Evolutionary conservation across 2,797 vertebrate species (phyloP), one percentile per base, ranked within the genome.

Genomic region (Lepilemur septentrionalis): DNA sequence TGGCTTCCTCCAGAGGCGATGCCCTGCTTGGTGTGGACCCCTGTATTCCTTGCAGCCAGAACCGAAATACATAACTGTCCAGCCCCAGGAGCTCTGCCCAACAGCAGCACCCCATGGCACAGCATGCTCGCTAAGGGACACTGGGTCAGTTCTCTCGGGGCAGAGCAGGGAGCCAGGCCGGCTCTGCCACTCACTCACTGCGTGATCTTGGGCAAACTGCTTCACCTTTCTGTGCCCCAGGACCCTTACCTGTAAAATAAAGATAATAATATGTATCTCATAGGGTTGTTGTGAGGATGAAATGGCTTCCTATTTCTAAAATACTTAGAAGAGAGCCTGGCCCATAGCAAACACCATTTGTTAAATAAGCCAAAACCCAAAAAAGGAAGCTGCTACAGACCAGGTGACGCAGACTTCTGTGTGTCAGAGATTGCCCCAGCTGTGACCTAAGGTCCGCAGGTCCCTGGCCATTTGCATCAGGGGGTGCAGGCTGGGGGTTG

Each of bases 241-340:
- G 69, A 82, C 22, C 30, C 11, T 86, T 48, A 46, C 83, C 38
- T 95, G 17, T 59, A 85, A 97, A 94, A 96, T 76, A 41, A 91
- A 46, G 38, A 50, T 23, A 89, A 78, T 23, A 89, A 18, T 48
- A 73, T 55, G 73, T 78, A 18, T 61, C 72, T 65, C 28, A 41
- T 6, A 78, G 46, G 50, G n/a, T 63, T 81, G 3, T 85, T 69
- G 14, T 30, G 25, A 89, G 48, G 30, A 38, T 76, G 69, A 70
- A 92, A 88, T 55, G 46, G 85, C 28, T 94, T 93, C 22, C 5
- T 76, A 61, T 20, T 78, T 93, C 35, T 81, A 41, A 95, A 87
- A 78, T 72, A 30, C 63, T 89, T 79, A 80, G 67, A 78, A 46
- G 32, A 91, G 48, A 79, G 63, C 30, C 55, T 82, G 69, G 67